Conservation (phyloP, 30 jellyfish, hydroid and myxozoan genomes). For the Chironex yamaguchii region DNA sequence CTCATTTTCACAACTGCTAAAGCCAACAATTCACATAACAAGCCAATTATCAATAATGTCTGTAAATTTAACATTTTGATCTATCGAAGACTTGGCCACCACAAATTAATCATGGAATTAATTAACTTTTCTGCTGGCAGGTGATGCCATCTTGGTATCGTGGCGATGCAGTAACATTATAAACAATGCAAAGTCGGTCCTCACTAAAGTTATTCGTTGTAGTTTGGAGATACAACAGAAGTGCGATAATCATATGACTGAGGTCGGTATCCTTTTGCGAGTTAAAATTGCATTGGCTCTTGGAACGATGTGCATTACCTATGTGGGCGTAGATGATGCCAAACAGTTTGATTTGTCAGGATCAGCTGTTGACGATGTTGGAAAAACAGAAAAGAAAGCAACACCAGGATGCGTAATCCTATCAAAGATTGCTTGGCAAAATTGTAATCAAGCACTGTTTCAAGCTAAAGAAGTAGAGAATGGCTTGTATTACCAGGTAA, state of each 20-base stretch:
- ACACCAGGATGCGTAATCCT: slow-evolving; percentile 87
- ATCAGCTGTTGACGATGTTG: slow-evolving; percentile 94
- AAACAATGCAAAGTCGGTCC: slow-evolving; percentile 79
- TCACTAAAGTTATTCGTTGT: slow-evolving; percentile 82
- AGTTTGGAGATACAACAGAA: slow-evolving; percentile 80
- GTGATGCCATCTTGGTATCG: slow-evolving; percentile 93
- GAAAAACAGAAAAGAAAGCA: slow-evolving; percentile 92
- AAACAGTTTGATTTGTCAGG: slow-evolving; percentile 91
- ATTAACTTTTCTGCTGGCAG: slow-evolving; percentile 4
- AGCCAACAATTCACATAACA: too few relatives aligned
- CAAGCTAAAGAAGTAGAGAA: slow-evolving; percentile 59
- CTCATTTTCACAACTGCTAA: too few relatives aligned
- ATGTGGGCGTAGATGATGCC: slow-evolving; percentile 78
- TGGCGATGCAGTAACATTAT: slow-evolving; percentile 90
- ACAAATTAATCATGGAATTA: neutral
- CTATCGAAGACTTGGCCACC: neutral
- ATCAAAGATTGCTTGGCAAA: slow-evolving; percentile 87
- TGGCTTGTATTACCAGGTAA: slow-evolving; percentile 64
- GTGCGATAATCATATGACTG: slow-evolving; percentile 89
- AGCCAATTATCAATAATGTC: neutral
- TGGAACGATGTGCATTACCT: slow-evolving; percentile 89
- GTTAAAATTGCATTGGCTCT: slow-evolving; percentile 93
- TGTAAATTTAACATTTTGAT: neutral
- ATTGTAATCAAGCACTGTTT: slow-evolving; percentile 84
- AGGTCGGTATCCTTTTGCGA: slow-evolving; percentile 85